phyloP scores from a whole-genome alignment of 2,797 vertebrate genomes.

The Chaetophractus vellerosus region DNA sequence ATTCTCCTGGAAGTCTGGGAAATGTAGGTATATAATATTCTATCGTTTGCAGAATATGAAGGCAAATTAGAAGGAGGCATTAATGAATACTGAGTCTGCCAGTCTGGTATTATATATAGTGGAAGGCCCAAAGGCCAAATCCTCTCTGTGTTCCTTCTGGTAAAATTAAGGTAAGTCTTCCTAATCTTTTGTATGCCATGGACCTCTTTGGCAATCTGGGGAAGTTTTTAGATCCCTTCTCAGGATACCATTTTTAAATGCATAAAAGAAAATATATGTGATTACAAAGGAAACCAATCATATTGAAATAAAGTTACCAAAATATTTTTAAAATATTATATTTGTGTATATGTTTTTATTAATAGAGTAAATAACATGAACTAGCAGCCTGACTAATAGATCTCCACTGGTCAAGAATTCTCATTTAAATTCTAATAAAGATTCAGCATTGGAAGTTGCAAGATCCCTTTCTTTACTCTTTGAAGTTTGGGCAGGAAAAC shows the following conservation, averaged over 20 bases:
- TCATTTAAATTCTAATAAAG: not conserved
- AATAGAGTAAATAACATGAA: not conserved
- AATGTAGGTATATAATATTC: not conserved
- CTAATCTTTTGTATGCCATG: not conserved
- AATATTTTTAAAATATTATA: constrained; percentile 21
- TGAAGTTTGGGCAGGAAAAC: not conserved
- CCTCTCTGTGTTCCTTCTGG: not conserved
- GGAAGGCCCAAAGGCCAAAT: not conserved
- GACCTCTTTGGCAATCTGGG: not conserved
- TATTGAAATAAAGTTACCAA: constrained; percentile 12
- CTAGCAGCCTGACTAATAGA: not conserved
- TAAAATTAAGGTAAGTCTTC: not conserved
- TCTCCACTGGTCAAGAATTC: not conserved
- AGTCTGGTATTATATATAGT: not conserved
- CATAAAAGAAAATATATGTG: not conserved
- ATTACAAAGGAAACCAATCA: constrained; percentile 1
- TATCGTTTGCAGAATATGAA: not conserved
- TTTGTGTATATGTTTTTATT: not conserved
- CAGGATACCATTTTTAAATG: not conserved
- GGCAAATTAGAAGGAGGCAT: not conserved
- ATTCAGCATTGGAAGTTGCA: not conserved
- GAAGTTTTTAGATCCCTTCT: not conserved
- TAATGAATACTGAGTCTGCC: not conserved
- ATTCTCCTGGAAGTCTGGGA: not conserved
- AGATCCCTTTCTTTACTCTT: not conserved